Conservation (phyloP, 2,888 invertebrate genomes). For the Stenoptilia bipunctidactyla region DNA sequence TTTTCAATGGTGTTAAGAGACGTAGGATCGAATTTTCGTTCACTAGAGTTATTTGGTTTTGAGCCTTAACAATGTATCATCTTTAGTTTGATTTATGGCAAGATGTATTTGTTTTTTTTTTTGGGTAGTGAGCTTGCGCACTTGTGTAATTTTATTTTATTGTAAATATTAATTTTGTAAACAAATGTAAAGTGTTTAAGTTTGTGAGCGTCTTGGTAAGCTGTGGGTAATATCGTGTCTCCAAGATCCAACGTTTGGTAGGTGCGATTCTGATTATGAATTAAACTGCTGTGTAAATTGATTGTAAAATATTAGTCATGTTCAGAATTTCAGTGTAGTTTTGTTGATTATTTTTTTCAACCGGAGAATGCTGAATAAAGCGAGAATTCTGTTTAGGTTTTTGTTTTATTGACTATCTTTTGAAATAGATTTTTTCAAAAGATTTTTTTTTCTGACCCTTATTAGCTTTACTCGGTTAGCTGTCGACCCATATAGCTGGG, state of each 20-base stretch:
- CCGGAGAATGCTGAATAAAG: constrained; percentile 66
- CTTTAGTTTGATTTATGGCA: neutral
- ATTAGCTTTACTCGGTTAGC: too few relatives aligned
- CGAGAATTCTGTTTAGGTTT: constrained; percentile 60
- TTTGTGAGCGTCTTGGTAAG: neutral
- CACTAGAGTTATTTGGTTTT: too few relatives aligned
- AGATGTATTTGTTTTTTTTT: constrained; percentile 18
- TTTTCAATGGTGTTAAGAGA: constrained; percentile 16
- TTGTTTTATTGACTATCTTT: constrained; percentile 58
- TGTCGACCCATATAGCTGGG: too few relatives aligned
- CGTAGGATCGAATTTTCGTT: too few relatives aligned
- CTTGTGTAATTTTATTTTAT: constrained; percentile 25
- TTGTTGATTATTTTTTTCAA: constrained; percentile 65
- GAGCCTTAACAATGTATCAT: too few relatives aligned
- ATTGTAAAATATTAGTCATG: constrained; percentile 64
- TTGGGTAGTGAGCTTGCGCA: constrained; percentile 26
- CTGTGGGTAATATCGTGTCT: constrained; percentile 18
- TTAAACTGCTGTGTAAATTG: constrained; percentile 57
- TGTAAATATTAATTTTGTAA: constrained; percentile 45
- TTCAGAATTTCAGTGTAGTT: constrained; percentile 65
- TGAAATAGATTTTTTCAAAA: too few relatives aligned
- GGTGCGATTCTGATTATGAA: constrained; percentile 4
- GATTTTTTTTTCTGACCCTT: too few relatives aligned
- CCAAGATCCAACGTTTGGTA: neutral
- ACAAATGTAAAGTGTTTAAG: neutral